These are phyloP conservation scores for Galagoides demidoff DNA, from an alignment of 2,797 vertebrate genomes.

Conservation along the genomic window DNA sequence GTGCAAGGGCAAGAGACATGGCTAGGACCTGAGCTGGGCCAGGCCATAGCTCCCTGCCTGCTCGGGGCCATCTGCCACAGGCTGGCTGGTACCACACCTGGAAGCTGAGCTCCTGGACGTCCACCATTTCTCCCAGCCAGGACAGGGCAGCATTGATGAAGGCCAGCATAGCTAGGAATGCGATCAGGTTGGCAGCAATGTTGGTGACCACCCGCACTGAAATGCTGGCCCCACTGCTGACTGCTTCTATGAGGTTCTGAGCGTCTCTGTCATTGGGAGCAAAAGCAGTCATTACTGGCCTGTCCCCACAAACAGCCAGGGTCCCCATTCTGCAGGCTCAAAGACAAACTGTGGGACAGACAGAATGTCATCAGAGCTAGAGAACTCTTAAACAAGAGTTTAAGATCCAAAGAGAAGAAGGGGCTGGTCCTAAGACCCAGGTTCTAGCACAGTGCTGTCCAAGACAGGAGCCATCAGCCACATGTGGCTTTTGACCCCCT, in stretches of 20 bases:
- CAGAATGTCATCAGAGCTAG: not conserved
- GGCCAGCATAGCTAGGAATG: conserved; percentile 93
- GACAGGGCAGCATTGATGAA: conserved; percentile 93
- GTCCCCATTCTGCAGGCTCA: not conserved
- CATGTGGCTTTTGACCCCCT: not conserved
- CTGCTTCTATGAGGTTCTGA: conserved; percentile 95
- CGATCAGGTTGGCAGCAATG: conserved; percentile 94
- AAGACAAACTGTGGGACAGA: not conserved
- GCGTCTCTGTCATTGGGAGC: conserved; percentile 88
- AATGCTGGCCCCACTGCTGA: conserved; percentile 92
- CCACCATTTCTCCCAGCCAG: conserved; percentile 95
- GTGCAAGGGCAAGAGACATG: not conserved
- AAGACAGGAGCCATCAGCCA: not conserved
- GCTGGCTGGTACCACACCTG: conserved; percentile 84
- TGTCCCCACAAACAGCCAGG: not conserved
- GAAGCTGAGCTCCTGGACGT: conserved; percentile 92
- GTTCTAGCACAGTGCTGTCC: accelerated
- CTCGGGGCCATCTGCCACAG: not conserved
- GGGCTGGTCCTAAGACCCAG: not conserved
- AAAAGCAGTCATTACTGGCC: not conserved
- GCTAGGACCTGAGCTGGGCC: not conserved
- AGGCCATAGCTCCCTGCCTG: accelerated
- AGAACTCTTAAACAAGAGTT: not conserved
- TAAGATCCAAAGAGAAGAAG: not conserved
- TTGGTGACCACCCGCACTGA: conserved; percentile 93